Evolutionary conservation across 2,888 invertebrate species (phyloP).

Genomic region (Rhingia campestris): DNA sequence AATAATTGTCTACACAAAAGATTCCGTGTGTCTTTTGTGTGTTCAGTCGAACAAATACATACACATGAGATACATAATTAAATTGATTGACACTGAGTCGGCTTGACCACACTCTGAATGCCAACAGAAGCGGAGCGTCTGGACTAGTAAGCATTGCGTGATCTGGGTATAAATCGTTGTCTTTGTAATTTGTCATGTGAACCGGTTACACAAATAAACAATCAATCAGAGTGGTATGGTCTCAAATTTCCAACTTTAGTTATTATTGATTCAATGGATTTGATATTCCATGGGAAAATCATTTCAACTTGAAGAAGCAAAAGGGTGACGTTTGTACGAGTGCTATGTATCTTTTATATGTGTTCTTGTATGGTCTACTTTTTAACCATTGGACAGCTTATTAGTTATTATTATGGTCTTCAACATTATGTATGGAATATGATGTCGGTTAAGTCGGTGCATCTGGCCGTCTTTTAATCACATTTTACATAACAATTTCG

Average conservation of each 20-base stretch:
- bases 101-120: conserved; percentile 47
- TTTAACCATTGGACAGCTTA: no score
- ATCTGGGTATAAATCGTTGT: conserved; percentile 6
- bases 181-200: conserved; percentile 32
- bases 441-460: no score
- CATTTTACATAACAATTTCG: no score
- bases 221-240: background rate
- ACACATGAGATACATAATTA: conserved; percentile 64
- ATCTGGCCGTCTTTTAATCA: no score
- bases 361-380: no score
- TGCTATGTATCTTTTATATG: no score
- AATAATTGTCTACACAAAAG: conserved; percentile 50
- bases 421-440: no score
- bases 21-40: conserved; percentile 15
- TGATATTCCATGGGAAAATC: background rate
- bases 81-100: conserved; percentile 57
- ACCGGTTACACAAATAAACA: conserved; percentile 13
- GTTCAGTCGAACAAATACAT: conserved; percentile 9
- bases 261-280: background rate
- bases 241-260: background rate
- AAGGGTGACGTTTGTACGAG: no score
- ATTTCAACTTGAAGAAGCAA: background rate
- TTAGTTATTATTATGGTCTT: no score
- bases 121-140: conserved; percentile 10
- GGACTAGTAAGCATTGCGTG: conserved; percentile 19